phyloP scores from a whole-genome alignment of 2,888 invertebrate species.

The Lasiommata megera region DNA sequence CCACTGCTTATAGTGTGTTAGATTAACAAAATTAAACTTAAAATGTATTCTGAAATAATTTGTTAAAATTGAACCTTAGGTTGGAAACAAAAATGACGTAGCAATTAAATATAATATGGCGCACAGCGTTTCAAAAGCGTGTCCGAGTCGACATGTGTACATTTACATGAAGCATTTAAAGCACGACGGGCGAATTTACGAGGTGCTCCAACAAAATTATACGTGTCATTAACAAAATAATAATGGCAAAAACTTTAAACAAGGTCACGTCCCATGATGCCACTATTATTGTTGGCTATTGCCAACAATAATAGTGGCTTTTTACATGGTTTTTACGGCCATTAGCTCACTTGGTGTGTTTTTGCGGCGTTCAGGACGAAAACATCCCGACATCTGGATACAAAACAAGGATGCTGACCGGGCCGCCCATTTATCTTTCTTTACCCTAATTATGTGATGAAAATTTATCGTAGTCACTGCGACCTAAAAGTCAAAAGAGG shows the following conservation, averaged over 20 bases:
- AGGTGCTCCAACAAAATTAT: neutral
- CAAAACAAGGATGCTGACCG: conserved; percentile 25
- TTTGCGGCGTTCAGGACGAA: conserved; percentile 18
- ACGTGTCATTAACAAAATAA: neutral
- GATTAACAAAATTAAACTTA: too few species aligned
- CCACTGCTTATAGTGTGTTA: too few species aligned
- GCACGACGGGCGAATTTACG: too few species aligned
- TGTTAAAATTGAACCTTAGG: too few species aligned
- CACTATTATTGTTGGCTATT: conserved; percentile 13
- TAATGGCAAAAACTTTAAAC: conserved; percentile 8
- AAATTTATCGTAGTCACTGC: conserved; percentile 58
- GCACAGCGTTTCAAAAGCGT: too few species aligned
- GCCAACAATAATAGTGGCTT: too few species aligned
- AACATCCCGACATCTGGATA: conserved; percentile 23
- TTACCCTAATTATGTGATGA: conserved; percentile 69
- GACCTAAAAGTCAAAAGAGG: conserved; percentile 43
- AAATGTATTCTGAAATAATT: too few species aligned
- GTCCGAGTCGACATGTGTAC: too few species aligned
- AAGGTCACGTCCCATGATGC: neutral
- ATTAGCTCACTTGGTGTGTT: conserved; percentile 13
- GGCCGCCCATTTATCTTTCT: conserved; percentile 57
- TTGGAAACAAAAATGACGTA: too few species aligned
- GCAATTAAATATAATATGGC: too few species aligned
- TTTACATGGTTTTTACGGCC: conserved; percentile 14
- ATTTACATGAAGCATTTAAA: too few species aligned